phyloP scores from a whole-genome alignment of 2,797 vertebrate genomes.

The Austrolebias charrua region DNA sequence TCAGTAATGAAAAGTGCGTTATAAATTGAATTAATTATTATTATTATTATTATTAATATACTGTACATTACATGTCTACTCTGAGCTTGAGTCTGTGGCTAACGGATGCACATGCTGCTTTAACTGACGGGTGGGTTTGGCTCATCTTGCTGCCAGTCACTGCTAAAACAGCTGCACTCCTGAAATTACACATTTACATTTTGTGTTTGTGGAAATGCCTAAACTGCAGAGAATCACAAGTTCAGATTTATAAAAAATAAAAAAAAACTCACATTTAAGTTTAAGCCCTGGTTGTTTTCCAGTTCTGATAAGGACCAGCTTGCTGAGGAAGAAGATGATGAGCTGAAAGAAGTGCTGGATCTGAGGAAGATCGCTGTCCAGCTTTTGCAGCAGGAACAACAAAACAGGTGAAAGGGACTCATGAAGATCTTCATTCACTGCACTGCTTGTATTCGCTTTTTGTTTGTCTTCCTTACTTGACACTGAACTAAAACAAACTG shows the following conservation, averaged over 20 bases:
- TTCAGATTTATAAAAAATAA: not conserved
- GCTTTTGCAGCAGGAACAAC: constrained; percentile 94
- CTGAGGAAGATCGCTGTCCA: constrained; percentile 95
- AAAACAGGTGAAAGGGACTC: constrained; percentile 85
- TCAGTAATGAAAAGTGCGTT: too few species aligned
- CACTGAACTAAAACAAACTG: not conserved
- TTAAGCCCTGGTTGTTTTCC: constrained; percentile 25
- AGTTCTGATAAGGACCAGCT: constrained; percentile 90
- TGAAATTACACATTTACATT: not conserved
- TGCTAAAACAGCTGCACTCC: not conserved
- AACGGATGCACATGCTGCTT: not conserved
- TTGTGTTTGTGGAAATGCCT: not conserved
- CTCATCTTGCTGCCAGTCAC: not conserved
- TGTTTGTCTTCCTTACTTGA: not conserved
- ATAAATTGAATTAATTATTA: too few species aligned
- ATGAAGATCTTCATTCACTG: too few species aligned
- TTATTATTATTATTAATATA: too few species aligned
- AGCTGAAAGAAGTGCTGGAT: constrained; percentile 93
- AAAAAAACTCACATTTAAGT: not conserved
- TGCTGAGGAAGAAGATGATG: constrained; percentile 89
- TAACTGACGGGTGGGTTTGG: not conserved
- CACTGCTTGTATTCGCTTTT: constrained; percentile 35
- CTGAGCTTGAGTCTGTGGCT: not conserved
- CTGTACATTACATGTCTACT: too few species aligned
- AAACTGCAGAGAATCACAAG: not conserved